Conservation (phyloP, 2,797 vertebrate genomes). For the Sandelia bainsii region DNA sequence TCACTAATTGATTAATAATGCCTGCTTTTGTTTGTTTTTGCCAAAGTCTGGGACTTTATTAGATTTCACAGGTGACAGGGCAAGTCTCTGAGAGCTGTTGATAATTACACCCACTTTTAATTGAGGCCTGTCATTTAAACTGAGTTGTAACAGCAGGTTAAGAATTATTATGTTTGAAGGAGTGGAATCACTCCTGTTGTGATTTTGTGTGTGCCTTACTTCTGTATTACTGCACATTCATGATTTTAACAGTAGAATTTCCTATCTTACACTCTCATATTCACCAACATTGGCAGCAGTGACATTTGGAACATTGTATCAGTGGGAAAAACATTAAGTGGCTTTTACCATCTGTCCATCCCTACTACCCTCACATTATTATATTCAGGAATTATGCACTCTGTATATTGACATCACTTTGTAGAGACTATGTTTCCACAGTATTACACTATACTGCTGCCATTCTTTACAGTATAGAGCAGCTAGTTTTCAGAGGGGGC, state of each 20-base stretch:
- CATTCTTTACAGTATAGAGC: too few relatives aligned
- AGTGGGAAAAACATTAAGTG: conserved; percentile 7
- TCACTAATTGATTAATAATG: conserved; percentile 76
- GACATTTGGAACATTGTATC: conserved; percentile 11
- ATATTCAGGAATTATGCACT: conserved; percentile 13
- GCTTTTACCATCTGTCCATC: conserved; percentile 29
- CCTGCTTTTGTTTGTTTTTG: conserved; percentile 71
- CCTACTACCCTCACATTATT: conserved; percentile 36
- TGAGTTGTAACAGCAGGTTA: conserved; percentile 19
- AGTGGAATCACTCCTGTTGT: conserved; percentile 13
- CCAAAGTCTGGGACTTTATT: conserved; percentile 70
- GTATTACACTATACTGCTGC: background rate
- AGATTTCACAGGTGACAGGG: conserved; percentile 79
- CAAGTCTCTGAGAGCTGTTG: conserved; percentile 73
- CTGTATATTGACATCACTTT: conserved; percentile 4
- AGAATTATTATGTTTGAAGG: conserved; percentile 18
- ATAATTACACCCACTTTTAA: conserved; percentile 74
- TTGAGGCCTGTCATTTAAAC: conserved; percentile 63
- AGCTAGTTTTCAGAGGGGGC: too few relatives aligned
- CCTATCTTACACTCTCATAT: background rate
- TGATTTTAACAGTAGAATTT: background rate
- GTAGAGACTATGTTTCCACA: background rate
- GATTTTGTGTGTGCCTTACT: background rate
- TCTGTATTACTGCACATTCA: background rate
- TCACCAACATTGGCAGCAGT: conserved; percentile 1